A percentile compares a stretch with the other conserved stretches of the same genome.
Conservation (phyloP, 2,113 vertebrate species). For the Heptranchias perlo region DNA sequence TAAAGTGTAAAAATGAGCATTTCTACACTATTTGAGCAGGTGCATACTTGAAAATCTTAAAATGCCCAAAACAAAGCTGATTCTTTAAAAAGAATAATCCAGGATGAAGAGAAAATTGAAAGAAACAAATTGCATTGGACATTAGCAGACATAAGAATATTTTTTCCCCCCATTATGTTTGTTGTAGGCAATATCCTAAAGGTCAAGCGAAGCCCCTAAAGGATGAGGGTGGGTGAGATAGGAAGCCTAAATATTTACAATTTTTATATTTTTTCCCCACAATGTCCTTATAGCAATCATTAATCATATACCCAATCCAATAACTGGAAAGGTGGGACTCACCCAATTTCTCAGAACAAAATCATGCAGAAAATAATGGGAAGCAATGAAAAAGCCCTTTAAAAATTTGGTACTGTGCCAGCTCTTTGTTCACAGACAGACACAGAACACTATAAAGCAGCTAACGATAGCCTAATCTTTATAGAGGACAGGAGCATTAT, state of each 20-base stretch:
- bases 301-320: not conserved
- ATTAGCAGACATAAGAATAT: not conserved
- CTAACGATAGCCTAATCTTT: not conserved
- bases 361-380: not conserved
- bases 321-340: not conserved
- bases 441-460: not conserved
- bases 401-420: not conserved
- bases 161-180: not conserved
- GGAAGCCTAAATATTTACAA: not conserved
- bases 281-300: not conserved
- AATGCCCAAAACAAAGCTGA: not conserved
- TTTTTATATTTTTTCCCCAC: not conserved
- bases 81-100: not conserved
- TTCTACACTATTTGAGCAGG: not conserved
- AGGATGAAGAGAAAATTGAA: not conserved
- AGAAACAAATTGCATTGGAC: not conserved
- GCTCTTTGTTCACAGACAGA: no score
- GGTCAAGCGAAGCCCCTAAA: not conserved
- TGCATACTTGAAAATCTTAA: not conserved
- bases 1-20: not conserved
- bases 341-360: not conserved
- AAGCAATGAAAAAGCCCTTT: not conserved
- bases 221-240: not conserved
- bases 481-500: not conserved
- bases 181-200: not conserved